Evolutionary conservation across 2,888 invertebrate genomes (phyloP).

Genomic region (Abrostola triplasia): DNA sequence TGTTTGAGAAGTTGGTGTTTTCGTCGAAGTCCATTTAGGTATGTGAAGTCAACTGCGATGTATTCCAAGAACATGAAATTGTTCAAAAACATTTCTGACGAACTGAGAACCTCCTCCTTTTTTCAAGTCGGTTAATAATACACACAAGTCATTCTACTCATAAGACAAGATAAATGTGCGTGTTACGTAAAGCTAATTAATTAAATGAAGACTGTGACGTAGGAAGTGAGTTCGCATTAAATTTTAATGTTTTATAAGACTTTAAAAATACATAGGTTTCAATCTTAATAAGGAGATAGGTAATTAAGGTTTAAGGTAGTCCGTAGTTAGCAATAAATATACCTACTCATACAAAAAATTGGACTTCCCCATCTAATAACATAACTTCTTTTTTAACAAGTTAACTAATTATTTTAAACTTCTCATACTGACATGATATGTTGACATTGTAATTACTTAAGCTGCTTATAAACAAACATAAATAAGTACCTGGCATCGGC

Average conservation of each 20-base stretch:
- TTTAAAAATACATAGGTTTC: too few relatives aligned
- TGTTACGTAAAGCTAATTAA: too few relatives aligned
- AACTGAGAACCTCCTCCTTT: too few relatives aligned
- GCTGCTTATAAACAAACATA: neutral
- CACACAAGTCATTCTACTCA: too few relatives aligned
- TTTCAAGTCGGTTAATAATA: too few relatives aligned
- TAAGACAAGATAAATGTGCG: too few relatives aligned
- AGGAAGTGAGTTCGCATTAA: too few relatives aligned
- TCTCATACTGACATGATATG: neutral
- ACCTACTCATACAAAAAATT: neutral
- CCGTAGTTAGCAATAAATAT: neutral
- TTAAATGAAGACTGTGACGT: too few relatives aligned
- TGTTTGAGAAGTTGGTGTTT: neutral
- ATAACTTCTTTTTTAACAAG: neutral
- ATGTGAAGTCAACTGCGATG: slow-evolving; percentile 19
- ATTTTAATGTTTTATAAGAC: too few relatives aligned
- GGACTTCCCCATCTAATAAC: neutral
- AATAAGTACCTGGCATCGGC: slow-evolving; percentile 90
- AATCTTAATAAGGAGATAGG: too few relatives aligned
- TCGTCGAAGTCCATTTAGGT: slow-evolving; percentile 12
- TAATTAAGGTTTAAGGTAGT: too few relatives aligned
- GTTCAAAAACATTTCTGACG: too few relatives aligned
- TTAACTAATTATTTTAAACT: neutral
- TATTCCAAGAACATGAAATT: slow-evolving; percentile 26
- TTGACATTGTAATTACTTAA: neutral